Conservation (phyloP, 2,797 vertebrate species). For the Heteromormyrus szaboi region DNA sequence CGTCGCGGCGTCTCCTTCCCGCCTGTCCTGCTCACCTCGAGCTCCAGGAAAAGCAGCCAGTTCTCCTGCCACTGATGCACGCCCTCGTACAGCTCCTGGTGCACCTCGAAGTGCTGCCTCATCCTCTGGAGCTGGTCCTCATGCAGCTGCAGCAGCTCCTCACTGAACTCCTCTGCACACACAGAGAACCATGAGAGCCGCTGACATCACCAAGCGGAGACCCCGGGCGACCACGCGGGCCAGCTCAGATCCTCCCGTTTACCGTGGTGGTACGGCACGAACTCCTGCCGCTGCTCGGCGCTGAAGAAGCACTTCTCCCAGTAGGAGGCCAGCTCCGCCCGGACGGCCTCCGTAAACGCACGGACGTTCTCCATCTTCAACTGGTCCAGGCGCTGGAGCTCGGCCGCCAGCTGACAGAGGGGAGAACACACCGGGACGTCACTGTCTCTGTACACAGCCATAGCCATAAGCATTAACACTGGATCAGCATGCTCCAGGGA, state of each 20-base stretch:
- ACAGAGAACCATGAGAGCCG: not conserved
- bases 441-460: not conserved
- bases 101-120: constrained; percentile 64
- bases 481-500: not conserved
- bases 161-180: constrained; percentile 71
- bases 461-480: not conserved
- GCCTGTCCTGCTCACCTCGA: constrained; percentile 69
- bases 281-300: constrained; percentile 67
- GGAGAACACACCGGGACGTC: not conserved
- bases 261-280: constrained; percentile 66
- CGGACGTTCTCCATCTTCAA: constrained; percentile 80
- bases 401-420: constrained; percentile 61
- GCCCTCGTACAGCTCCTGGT: constrained; percentile 78
- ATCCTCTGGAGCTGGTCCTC: constrained; percentile 67
- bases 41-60: constrained; percentile 80
- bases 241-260: not conserved
- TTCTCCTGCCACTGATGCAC: constrained; percentile 80
- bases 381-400: constrained; percentile 69
- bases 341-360: constrained; percentile 63
- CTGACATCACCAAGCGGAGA: not conserved
- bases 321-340: constrained; percentile 66
- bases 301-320: constrained; percentile 89
- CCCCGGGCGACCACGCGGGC: not conserved
- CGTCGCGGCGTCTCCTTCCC: not conserved
- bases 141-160: constrained; percentile 72